Conservation (phyloP, 2,888 invertebrate species). For the Ecliptopera silaceata region DNA sequence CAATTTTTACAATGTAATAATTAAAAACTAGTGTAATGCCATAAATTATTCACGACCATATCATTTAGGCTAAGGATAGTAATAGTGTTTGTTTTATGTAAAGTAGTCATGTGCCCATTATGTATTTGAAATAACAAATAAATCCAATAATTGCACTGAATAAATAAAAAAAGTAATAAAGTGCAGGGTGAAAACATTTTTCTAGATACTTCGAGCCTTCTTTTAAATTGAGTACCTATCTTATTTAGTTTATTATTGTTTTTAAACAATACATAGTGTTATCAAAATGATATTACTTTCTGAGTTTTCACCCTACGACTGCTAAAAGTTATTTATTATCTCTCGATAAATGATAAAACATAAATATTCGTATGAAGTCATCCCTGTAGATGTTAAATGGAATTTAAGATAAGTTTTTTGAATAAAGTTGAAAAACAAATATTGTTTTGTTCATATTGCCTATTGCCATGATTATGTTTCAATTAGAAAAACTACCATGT, state of each 20-base stretch:
- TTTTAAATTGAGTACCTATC: too few relatives aligned
- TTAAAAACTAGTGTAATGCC: conserved; percentile 5
- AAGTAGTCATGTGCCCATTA: background rate
- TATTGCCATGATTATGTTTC: too few relatives aligned
- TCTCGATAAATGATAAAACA: too few relatives aligned
- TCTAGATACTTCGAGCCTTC: too few relatives aligned
- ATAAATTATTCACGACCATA: conserved; percentile 62
- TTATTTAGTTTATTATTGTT: too few relatives aligned
- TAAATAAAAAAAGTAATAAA: too few relatives aligned
- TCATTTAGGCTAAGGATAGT: conserved; percentile 57
- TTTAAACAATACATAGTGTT: too few relatives aligned
- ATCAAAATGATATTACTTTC: too few relatives aligned
- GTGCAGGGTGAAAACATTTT: too few relatives aligned
- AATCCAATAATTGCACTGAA: too few relatives aligned
- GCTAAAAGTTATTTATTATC: too few relatives aligned
- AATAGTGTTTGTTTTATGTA: conserved; percentile 26
- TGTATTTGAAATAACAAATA: background rate
- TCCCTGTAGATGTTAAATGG: conserved; percentile 10
- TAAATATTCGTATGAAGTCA: background rate
- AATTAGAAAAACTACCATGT: too few relatives aligned
- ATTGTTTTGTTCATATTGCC: background rate
- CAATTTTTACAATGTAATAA: conserved; percentile 10
- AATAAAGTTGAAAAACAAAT: conserved; percentile 7
- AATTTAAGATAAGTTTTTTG: conserved; percentile 13
- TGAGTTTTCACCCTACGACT: background rate